phyloP scores from a whole-genome alignment of 2,797 vertebrate species.

The Sebastolobus alascanus region DNA sequence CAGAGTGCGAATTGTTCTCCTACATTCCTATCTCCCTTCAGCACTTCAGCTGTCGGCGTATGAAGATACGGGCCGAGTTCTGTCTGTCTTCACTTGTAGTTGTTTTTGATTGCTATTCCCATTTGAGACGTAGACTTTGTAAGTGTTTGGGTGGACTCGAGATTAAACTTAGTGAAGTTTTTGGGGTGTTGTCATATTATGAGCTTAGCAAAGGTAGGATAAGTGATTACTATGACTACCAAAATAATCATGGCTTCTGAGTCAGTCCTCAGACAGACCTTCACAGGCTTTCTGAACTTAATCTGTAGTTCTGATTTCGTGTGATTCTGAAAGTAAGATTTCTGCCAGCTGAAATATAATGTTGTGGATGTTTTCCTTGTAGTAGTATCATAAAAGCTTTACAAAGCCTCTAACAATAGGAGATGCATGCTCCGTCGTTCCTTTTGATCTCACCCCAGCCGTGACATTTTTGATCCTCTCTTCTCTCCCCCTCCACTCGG shows the following conservation, averaged over 20 bases:
- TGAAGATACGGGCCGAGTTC: conserved; percentile 52
- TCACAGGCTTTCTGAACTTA: conserved; percentile 29
- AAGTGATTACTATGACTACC: conserved; percentile 40
- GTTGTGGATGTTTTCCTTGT: conserved; percentile 52
- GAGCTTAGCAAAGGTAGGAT: conserved; percentile 39
- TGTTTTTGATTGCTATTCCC: conserved; percentile 61
- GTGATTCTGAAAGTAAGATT: conserved; percentile 35
- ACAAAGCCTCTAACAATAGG: conserved; percentile 69
- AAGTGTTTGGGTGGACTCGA: conserved; percentile 39
- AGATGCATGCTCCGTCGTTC: conserved; percentile 61
- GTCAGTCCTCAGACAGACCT: conserved; percentile 24
- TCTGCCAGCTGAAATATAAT: conserved; percentile 42
- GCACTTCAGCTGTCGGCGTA: conserved; percentile 63
- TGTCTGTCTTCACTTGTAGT: conserved; percentile 55
- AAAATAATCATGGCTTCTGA: conserved; percentile 38
- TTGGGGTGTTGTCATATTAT: conserved; percentile 27
- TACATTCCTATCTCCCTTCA: conserved; percentile 61
- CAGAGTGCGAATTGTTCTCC: conserved; percentile 73
- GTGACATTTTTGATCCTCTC: conserved; percentile 76
- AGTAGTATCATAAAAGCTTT: conserved; percentile 64
- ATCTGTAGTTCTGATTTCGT: conserved; percentile 38
- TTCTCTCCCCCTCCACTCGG: conserved; percentile 64
- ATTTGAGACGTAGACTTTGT: conserved; percentile 47
- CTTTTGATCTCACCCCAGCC: conserved; percentile 74
- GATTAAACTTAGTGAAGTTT: conserved; percentile 51